A percentile compares a stretch with the other conserved stretches of the same genome.
These are phyloP conservation scores for Rhagophthalmus giganteus DNA, from an alignment of 2,888 invertebrate genomes.

Conservation along the genomic window DNA sequence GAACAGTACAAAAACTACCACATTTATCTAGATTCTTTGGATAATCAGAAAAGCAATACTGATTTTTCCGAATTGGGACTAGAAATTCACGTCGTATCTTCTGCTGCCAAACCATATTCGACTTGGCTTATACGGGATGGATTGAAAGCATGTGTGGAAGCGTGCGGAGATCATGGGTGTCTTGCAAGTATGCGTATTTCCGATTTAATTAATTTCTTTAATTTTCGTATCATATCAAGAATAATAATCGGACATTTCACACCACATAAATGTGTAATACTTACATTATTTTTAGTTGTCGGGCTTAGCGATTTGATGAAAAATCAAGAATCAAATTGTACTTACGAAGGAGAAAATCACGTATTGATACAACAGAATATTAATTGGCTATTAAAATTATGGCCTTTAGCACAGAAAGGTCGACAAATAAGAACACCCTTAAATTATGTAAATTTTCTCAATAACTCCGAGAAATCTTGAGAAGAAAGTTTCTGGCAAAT, in stretches of 20 bases:
- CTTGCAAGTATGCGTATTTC: conserved; percentile 68
- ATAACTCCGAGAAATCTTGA: conserved; percentile 60
- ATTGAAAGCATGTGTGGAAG: conserved; percentile 90
- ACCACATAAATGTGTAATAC: conserved; percentile 63
- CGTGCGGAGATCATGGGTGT: conserved; percentile 95
- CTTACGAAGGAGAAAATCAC: conserved; percentile 91
- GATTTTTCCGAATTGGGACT: too few relatives aligned
- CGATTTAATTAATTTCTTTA: too few relatives aligned
- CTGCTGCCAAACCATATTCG: conserved; percentile 40
- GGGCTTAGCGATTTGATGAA: conserved; percentile 61
- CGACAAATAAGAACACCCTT: conserved; percentile 61
- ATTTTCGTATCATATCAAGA: too few relatives aligned
- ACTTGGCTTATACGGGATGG: conserved; percentile 86
- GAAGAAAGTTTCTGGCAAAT: conserved; percentile 58
- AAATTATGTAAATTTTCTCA: conserved; percentile 66
- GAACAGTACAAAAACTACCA: not conserved
- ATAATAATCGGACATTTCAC: too few relatives aligned
- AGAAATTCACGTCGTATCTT: not conserved
- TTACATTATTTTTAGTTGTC: not conserved
- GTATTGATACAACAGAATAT: conserved; percentile 80
- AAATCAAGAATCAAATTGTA: conserved; percentile 85
- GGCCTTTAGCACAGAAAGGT: conserved; percentile 54
- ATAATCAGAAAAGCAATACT: not conserved
- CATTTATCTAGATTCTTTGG: not conserved
- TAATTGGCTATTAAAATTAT: conserved; percentile 76